phyloP scores from a whole-genome alignment of 1,140 invertebrate genomes.

The Sminthurides bifidus region DNA sequence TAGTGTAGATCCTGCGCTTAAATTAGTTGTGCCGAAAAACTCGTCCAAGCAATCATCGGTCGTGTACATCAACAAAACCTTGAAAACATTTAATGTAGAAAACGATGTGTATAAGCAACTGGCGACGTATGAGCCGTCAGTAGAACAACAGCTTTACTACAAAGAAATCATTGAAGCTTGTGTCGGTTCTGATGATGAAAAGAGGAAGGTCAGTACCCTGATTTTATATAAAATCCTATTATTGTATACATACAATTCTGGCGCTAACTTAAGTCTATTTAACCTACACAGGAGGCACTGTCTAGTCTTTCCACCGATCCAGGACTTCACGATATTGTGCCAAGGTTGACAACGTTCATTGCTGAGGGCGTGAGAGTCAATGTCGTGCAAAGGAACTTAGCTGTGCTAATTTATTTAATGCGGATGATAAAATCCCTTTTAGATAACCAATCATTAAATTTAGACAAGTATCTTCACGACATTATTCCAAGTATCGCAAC shows the following conservation, averaged over 20 bases:
- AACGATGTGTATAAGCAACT: constrained; percentile 90
- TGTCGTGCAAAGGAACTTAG: constrained; percentile 95
- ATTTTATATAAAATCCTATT: not conserved
- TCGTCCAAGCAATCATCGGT: not conserved
- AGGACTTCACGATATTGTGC: constrained; percentile 95
- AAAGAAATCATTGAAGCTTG: constrained; percentile 99
- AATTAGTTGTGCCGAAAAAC: constrained; percentile 40
- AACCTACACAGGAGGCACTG: constrained; percentile 65
- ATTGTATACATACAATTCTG: not conserved
- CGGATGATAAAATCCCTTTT: constrained; percentile 92
- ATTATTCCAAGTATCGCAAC: constrained; percentile 91
- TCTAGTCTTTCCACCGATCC: constrained; percentile 90
- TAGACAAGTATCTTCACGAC: constrained; percentile 98
- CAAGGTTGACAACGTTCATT: constrained; percentile 94
- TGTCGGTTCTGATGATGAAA: constrained; percentile 92
- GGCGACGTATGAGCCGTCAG: constrained; percentile 88
- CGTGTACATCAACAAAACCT: constrained; percentile 33
- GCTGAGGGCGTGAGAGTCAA: constrained; percentile 96
- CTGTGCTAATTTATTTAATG: constrained; percentile 96
- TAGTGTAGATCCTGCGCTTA: constrained; percentile 81
- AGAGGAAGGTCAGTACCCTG: constrained; percentile 53
- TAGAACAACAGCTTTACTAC: constrained; percentile 97
- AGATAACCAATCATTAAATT: constrained; percentile 86
- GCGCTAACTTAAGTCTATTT: not conserved
- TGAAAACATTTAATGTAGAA: constrained; percentile 68